phyloP scores from a whole-genome alignment of 1,140 invertebrate species.

The Drosophila serrata region DNA sequence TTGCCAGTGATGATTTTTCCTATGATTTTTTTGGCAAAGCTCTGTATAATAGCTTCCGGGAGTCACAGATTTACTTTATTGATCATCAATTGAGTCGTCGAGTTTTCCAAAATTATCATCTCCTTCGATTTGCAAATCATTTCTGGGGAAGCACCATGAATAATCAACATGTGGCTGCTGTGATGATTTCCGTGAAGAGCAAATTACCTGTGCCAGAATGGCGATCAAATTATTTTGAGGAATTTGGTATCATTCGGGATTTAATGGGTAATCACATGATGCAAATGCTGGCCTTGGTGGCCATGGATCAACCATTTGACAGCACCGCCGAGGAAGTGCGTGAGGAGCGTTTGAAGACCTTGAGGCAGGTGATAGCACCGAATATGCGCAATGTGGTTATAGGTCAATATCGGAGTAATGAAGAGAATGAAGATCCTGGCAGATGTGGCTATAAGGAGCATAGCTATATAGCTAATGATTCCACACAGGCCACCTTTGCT shows the following conservation, averaged over 20 bases:
- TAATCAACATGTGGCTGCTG: slow-evolving; percentile 55
- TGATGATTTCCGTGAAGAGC: slow-evolving; percentile 67
- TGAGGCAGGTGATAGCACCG: slow-evolving; percentile 35
- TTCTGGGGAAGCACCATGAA: slow-evolving; percentile 59
- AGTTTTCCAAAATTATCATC: slow-evolving; percentile 48
- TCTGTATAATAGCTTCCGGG: slow-evolving; percentile 49
- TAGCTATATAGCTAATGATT: slow-evolving; percentile 53
- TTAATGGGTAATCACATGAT: slow-evolving; percentile 67
- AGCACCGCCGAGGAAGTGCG: slow-evolving; percentile 54
- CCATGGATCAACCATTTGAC: slow-evolving; percentile 60
- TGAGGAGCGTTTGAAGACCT: slow-evolving; percentile 47
- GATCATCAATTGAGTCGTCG: slow-evolving; percentile 59
- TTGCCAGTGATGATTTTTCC: slow-evolving; percentile 52
- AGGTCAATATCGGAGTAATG: slow-evolving; percentile 53
- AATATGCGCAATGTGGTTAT: slow-evolving; percentile 52
- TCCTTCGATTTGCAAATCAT: slow-evolving; percentile 47
- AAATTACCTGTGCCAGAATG: slow-evolving; percentile 28
- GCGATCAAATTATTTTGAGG: slow-evolving; percentile 58
- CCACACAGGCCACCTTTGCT: slow-evolving; percentile 61
- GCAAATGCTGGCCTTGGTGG: slow-evolving; percentile 51
- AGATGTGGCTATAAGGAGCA: slow-evolving; percentile 65
- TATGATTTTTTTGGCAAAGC: slow-evolving; percentile 38
- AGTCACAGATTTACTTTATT: slow-evolving; percentile 71
- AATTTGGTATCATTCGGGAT: slow-evolving; percentile 65
- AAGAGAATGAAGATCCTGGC: slow-evolving; percentile 19